These are phyloP conservation scores for Pteromalus puparum DNA, from an alignment of 1,140 invertebrate genomes.

Conservation along the genomic window DNA sequence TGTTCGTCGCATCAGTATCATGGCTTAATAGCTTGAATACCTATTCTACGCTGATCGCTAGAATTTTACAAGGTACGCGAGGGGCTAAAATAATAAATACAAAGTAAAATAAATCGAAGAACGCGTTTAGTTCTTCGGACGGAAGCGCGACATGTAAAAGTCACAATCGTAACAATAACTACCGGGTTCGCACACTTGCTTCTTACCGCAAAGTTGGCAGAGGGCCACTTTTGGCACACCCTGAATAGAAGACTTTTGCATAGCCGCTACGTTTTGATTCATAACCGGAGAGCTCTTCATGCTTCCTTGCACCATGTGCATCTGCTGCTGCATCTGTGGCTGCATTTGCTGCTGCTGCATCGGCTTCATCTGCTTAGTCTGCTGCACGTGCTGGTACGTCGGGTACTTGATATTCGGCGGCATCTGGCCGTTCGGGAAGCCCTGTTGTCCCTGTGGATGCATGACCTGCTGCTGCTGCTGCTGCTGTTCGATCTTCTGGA, in stretches of 20 bases:
- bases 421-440: conserved; percentile 69
- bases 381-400: conserved; percentile 77
- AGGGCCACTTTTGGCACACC: conserved; percentile 74
- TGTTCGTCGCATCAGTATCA: background rate
- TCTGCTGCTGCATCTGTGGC: conserved; percentile 67
- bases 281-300: conserved; percentile 26
- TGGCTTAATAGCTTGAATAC: background rate
- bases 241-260: conserved; percentile 67
- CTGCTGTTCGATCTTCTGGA: conserved; percentile 62
- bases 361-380: conserved; percentile 77
- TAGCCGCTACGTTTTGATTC: conserved; percentile 52
- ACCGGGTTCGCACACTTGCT: conserved; percentile 83
- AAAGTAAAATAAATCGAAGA: background rate
- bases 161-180: conserved; percentile 92
- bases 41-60: background rate
- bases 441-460: conserved; percentile 67
- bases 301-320: conserved; percentile 29
- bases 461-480: conserved; percentile 73
- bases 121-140: conserved; percentile 74
- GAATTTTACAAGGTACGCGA: background rate
- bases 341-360: conserved; percentile 80
- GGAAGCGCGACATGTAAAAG: conserved; percentile 93
- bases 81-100: conserved; percentile 8
- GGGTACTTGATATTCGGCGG: conserved; percentile 75
- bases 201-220: conserved; percentile 91